These are phyloP conservation scores for Saccostrea glomerata DNA, from an alignment of 1,140 invertebrate genomes.

Conservation along the genomic window DNA sequence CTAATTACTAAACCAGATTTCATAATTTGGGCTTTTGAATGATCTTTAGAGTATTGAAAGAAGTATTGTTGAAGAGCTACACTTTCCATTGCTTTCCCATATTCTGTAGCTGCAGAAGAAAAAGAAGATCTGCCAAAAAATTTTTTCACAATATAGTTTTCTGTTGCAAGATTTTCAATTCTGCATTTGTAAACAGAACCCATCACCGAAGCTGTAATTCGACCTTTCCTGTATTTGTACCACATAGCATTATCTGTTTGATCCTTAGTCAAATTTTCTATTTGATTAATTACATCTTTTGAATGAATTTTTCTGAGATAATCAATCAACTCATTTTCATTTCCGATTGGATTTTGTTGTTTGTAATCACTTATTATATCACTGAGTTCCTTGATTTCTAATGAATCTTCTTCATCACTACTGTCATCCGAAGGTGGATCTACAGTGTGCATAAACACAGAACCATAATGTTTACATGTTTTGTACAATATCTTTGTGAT, in stretches of 20 bases:
- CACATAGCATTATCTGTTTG: constrained; percentile 12
- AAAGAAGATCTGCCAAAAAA: neutral
- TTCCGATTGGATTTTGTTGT: no score
- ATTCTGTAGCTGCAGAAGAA: constrained; percentile 26
- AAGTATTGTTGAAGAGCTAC: constrained; percentile 25
- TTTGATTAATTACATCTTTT: constrained; percentile 25
- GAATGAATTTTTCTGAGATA: neutral
- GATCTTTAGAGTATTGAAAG: neutral
- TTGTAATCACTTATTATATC: no score
- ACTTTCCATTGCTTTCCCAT: constrained; percentile 41
- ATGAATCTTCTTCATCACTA: no score
- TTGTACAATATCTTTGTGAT: no score
- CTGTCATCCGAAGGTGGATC: no score
- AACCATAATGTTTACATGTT: no score
- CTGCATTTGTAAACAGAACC: constrained; percentile 14
- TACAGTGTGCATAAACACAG: no score
- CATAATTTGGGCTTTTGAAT: no score
- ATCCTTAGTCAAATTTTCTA: constrained; percentile 21
- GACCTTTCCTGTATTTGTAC: constrained; percentile 29
- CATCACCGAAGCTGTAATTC: constrained; percentile 40
- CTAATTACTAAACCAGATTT: constrained; percentile 21
- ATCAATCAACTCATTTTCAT: constrained; percentile 5
- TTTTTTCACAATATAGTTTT: no score
- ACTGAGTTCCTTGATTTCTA: no score
- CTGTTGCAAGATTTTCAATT: no score